Evolutionary conservation across 92 coral and sea anemone species (phyloP), one percentile per base, ranked within the genome.

Genomic region (Scolanthus callimorphus): DNA sequence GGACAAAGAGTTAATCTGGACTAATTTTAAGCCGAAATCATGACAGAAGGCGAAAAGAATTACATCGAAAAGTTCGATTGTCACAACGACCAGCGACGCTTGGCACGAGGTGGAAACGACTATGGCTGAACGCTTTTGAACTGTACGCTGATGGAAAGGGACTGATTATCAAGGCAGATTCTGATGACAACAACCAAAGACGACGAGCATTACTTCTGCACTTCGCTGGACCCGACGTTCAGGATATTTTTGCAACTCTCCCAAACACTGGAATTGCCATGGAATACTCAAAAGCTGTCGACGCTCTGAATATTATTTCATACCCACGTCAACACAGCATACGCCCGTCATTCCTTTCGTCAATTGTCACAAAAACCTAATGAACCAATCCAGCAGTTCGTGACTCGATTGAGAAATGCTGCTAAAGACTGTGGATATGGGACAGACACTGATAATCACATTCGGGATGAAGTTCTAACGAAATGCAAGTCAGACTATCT

Each of bases 211-310:
- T 77, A 15, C 55, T 65, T 20, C 69, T 83, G 13, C 90, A 78
- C 48, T 59, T 61, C 31, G 81, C 81, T 0, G 73, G 82, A 15
- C 51, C 75, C 17, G 82, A 84, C 12, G 83, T 85, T 2, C 86
- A 74, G 41, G 83, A 79, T 56, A 85, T 78, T 25, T 84, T 71
- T 50, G 59, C 65, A 22, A 78, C 57, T 38, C 48, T 77, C 17
- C 70, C 88, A 15, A 15, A 34, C 6, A 34, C 41, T 6, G 41
- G 41, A 6, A 59, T 53, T 49, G 54, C 75, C 24, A 71, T 53
- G 39, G 90, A 77, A 44, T 78, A 71, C 65, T 53, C 44, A 30
- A 77, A 77, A 20, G 90, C 81, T 9, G 71, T 48, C 68, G 57
- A 59, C 39, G 65, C 81, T 22, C 29, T 77, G 38, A 66, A 69